These are phyloP conservation scores for Bombus polaris DNA, from an alignment of 1,140 invertebrate genomes.

Conservation along the genomic window DNA sequence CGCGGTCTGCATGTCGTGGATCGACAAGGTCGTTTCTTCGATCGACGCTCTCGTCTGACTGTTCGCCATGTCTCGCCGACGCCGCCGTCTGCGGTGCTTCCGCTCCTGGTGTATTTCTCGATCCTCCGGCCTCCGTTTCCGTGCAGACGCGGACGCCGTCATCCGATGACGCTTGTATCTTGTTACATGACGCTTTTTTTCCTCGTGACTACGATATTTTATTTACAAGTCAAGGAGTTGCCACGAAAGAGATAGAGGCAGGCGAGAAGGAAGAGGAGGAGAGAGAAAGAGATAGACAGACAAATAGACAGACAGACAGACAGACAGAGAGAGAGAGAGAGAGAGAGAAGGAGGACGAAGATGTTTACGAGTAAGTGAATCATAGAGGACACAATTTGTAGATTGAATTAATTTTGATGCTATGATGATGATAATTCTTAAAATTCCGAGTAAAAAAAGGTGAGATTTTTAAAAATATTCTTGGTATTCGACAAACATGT, in stretches of 20 bases:
- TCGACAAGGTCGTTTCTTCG: conserved; percentile 64
- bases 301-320: no score
- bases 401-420: not conserved
- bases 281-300: no score
- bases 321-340: no score
- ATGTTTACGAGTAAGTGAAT: not conserved
- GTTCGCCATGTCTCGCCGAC: conserved; percentile 34
- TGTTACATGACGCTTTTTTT: not conserved
- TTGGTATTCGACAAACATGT: no score
- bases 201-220: not conserved
- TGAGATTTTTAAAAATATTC: no score
- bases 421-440: not conserved
- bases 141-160: conserved; percentile 20
- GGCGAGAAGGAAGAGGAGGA: no score
- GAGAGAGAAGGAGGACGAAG: not conserved
- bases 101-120: conserved; percentile 51
- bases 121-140: conserved; percentile 35
- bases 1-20: conserved; percentile 62
- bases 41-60: conserved; percentile 41
- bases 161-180: not conserved
- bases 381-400: not conserved
- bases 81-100: conserved; percentile 60
- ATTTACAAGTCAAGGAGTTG: not conserved
- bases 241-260: not conserved
- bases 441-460: no score